Evolutionary conservation across 92 coral and sea anemone species (phyloP), one percentile per base, ranked within the genome.

Genomic region (Ricordea florida): DNA sequence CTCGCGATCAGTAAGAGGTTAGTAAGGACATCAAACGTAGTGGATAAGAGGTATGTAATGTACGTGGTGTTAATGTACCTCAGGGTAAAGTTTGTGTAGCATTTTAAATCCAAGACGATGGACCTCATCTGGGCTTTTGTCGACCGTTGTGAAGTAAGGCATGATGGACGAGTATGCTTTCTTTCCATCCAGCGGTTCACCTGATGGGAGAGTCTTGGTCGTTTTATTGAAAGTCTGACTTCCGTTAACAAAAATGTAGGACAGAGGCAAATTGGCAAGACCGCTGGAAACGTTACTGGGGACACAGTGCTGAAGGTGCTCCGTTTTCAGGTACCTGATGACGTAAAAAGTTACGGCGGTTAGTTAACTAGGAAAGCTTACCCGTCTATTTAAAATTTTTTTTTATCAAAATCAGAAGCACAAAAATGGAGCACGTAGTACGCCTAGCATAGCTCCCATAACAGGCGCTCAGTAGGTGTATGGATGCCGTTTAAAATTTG

Each of bases 231-330:
- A 32, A 18, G 91, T 89, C 28, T 45, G 58, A 0, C 21, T 60
- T 5, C 97, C 93, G 42, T 87, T 75, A 10, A 63, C 55, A 62
- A 78, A 90, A 26, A 90, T 74, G 32, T 82, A 44, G 2, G 81
- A 59, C 32, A 90, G 59, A 0, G 97, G 97, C 27, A 87, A 87
- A 11, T 66, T 47, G 17, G 82, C 93, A 7, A 90, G 87, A 30
- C 97, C 97, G 52, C 97, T 90, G 24, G 97, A 83, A 41, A 90
- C 66, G 29, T 50, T 61, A 44, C 93, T 90, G 8, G 97, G 97
- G 3, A 90, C 82, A 45, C 97, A 90, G 69, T 87, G 86, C 38
- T 62, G 48, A 34, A 85, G 48, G 21, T 81, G 74, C 13, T 90
- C 93, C 34, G 72, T 82, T 61, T 83, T 85, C 16, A 90, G 43